Evolutionary conservation across 2,797 vertebrate genomes (phyloP).

Genomic region (Eulemur coronatus): DNA sequence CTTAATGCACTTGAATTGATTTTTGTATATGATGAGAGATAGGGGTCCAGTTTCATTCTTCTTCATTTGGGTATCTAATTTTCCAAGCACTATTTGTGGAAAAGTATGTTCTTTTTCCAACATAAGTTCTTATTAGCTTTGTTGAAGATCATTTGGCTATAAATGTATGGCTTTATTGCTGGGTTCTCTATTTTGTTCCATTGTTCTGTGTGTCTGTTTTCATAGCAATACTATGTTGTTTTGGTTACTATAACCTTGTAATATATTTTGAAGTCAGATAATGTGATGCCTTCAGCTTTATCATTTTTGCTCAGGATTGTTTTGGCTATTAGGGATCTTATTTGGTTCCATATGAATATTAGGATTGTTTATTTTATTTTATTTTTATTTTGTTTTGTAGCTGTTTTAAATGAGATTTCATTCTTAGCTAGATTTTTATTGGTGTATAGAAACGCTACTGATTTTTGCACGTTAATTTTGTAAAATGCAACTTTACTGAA

Average conservation of each 20-base stretch:
- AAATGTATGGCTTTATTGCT: not conserved
- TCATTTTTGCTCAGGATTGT: no score
- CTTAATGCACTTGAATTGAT: not conserved
- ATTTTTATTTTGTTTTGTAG: no score
- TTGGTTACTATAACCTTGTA: no score
- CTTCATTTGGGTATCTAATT: not conserved
- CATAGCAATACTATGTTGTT: no score
- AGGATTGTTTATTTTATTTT: no score
- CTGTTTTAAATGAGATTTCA: no score
- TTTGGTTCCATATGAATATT: no score
- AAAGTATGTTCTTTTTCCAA: not conserved
- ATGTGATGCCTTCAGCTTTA: no score
- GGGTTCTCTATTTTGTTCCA: not conserved
- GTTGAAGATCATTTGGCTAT: not conserved
- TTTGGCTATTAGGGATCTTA: no score
- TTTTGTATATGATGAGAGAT: not conserved
- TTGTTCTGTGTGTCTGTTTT: no score
- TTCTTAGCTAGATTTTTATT: not conserved
- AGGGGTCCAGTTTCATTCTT: not conserved
- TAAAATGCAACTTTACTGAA: not conserved
- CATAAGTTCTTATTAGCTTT: not conserved
- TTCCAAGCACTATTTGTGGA: not conserved
- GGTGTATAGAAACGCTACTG: not conserved
- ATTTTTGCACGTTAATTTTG: not conserved
- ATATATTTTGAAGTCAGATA: no score